Evolutionary conservation across 2,797 vertebrate genomes (phyloP), one percentile per base, ranked within the genome.

Genomic region (Emys orbicularis): DNA sequence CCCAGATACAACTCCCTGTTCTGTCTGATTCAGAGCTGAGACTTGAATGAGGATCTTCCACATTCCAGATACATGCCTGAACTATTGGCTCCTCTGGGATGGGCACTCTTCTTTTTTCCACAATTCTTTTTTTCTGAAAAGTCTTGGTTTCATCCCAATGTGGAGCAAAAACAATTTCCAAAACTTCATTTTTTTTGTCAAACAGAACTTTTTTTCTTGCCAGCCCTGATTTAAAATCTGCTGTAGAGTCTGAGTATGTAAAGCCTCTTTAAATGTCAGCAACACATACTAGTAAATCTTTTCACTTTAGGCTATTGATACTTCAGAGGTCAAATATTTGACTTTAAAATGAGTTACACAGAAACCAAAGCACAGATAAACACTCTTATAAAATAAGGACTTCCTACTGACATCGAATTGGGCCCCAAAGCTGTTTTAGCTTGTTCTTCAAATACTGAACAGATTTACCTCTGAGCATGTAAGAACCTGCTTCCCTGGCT

Each of bases 391-490:
- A 1, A 2, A 86, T 49, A 93, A 92, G 8, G 72, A 81, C 31
- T 18, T 65, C 54, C 0, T 4, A 65, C 0, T 72, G 41, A 41
- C 3, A 25, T 72, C 3, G 9, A 41, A 41, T 72, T 37, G 21
- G 4, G 5, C 65, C 21, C 37, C 37, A 72, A 72, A 41, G 65
- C 19, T 72, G 19, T 41, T 72, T 72, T 10, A 47, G 44, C 44
- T 77, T 49, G 44, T 77, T 77, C 44, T 49, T 44, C 74, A 13
- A 44, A 13, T 44, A 13, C 5, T 44, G 23, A 90, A 15, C 8
- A 52, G 1, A 34, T 57, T 52, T 80, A 18, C 0, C 2, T 90
- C 81, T 3, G 77, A 79, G 90, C 59, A 10, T 16, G 27, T n/a
- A 53, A 13, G 3, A 84, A 61, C n/a, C 7, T 47, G 23, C 4